These are phyloP conservation scores for Odontophorus gujanensis DNA, from an alignment of 2,113 vertebrate species.

Conservation along the genomic window DNA sequence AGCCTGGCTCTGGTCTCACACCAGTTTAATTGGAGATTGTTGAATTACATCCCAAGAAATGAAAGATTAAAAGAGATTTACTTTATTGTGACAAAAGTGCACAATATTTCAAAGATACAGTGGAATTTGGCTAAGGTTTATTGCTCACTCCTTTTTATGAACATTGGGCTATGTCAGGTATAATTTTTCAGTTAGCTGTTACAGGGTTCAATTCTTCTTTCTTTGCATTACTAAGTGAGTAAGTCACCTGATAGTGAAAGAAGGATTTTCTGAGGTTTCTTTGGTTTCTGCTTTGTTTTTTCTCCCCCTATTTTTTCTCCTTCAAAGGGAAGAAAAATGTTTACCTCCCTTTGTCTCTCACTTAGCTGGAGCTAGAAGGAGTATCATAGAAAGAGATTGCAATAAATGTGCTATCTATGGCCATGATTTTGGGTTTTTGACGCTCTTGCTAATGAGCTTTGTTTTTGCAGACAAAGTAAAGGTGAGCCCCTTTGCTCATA, in stretches of 20 bases:
- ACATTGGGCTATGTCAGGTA: not conserved
- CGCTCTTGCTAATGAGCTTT: not conserved
- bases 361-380: constrained; percentile 34
- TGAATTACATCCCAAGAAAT: constrained; percentile 36
- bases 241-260: not conserved
- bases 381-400: constrained; percentile 63
- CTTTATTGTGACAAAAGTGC: constrained; percentile 23
- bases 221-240: not conserved
- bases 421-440: constrained; percentile 53
- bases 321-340: not conserved
- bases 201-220: not conserved
- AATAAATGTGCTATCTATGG: constrained; percentile 53
- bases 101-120: not conserved
- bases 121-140: constrained; percentile 28
- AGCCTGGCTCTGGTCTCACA: constrained; percentile 17
- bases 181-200: not conserved
- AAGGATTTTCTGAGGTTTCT: not conserved
- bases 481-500: not conserved
- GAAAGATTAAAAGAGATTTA: constrained; percentile 5
- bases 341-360: constrained; percentile 54
- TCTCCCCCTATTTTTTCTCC: too few relatives aligned
- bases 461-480: constrained; percentile 19
- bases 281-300: not conserved
- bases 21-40: not conserved
- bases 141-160: not conserved